Evolutionary conservation across 2,797 vertebrate genomes (phyloP).

Genomic region (Anisognathus igniventris): DNA sequence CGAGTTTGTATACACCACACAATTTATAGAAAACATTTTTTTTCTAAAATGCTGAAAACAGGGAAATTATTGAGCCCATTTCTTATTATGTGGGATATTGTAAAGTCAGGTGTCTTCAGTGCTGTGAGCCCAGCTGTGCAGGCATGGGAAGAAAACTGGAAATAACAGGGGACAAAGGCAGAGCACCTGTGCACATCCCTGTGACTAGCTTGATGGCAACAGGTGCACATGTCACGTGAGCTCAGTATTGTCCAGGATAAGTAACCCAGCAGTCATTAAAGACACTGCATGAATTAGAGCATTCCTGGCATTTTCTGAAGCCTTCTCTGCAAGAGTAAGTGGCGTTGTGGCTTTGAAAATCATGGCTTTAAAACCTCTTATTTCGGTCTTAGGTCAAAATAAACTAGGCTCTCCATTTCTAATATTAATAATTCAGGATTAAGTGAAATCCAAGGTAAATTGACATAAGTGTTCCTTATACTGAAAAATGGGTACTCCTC

Average conservation of each 20-base stretch:
- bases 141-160: neutral
- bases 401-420: neutral
- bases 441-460: constrained; percentile 31
- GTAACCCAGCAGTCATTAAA: neutral
- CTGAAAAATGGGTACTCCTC: neutral
- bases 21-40: neutral
- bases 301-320: neutral
- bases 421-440: constrained; percentile 24
- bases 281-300: neutral
- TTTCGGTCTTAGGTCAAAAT: neutral
- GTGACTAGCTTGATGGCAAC: neutral
- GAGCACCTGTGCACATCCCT: neutral
- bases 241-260: neutral
- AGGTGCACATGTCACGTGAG: neutral
- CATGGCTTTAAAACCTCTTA: neutral
- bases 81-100: neutral
- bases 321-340: neutral
- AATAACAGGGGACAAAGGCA: neutral
- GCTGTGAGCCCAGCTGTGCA: neutral
- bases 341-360: neutral
- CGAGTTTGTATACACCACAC: neutral
- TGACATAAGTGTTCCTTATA: neutral
- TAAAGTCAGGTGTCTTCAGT: neutral
- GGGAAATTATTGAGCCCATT: neutral
- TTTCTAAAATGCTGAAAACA: neutral